phyloP scores from a whole-genome alignment of 2,113 vertebrate species.

The Xyliphius kryptos region DNA sequence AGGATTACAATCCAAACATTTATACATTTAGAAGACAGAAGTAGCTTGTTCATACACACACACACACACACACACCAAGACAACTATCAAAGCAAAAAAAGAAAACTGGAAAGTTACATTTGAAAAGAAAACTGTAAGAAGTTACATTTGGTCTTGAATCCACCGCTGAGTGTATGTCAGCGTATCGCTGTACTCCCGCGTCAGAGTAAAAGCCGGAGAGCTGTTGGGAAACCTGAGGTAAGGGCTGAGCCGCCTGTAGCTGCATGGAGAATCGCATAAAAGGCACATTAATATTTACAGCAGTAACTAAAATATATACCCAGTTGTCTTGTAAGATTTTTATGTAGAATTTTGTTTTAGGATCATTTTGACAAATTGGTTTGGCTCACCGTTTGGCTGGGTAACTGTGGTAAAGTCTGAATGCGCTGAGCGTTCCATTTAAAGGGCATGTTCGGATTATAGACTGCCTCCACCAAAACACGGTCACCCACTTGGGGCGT shows the following conservation, averaged over 20 bases:
- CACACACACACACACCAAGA: too few relatives aligned
- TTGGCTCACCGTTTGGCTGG: conserved; percentile 58
- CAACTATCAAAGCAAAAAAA: conserved; percentile 7
- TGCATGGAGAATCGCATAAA: conserved; percentile 56
- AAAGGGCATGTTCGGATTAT: conserved; percentile 98
- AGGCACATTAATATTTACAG: too few relatives aligned
- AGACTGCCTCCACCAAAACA: conserved; percentile 95
- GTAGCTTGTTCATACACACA: too few relatives aligned
- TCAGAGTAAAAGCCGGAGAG: conserved; percentile 64
- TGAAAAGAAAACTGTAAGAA: too few relatives aligned
- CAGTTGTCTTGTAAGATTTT: not conserved
- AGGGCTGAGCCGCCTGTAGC: conserved; percentile 64
- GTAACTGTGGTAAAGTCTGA: conserved; percentile 92
- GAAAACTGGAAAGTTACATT: conserved; percentile 18
- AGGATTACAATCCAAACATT: too few relatives aligned
- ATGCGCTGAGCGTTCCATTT: conserved; percentile 99
- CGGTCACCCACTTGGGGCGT: conserved; percentile 93
- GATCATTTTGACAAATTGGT: too few relatives aligned
- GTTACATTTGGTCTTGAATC: conserved; percentile 71
- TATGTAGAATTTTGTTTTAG: too few relatives aligned
- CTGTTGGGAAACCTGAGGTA: conserved; percentile 69
- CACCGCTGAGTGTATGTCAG: conserved; percentile 59
- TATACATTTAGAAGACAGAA: too few relatives aligned
- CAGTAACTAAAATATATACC: too few relatives aligned
- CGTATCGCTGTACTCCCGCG: conserved; percentile 64